phyloP scores from a whole-genome alignment of 2,888 invertebrate genomes.

The Chloroclysta siterata region DNA sequence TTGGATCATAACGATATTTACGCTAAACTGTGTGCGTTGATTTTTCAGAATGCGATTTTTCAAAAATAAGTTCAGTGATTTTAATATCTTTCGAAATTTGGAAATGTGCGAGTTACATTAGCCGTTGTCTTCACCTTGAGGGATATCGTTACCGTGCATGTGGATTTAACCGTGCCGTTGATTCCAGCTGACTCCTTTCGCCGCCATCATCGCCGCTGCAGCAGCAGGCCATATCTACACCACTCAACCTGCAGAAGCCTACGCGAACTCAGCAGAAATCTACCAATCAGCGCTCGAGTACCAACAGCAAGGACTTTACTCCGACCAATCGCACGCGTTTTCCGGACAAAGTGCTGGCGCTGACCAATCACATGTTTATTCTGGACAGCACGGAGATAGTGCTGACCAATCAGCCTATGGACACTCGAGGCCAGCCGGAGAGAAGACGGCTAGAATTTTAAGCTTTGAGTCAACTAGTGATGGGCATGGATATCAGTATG shows the following conservation, averaged over 20 bases:
- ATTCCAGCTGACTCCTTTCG: conserved; percentile 60
- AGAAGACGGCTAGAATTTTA: conserved; percentile 64
- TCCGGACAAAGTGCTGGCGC: conserved; percentile 21
- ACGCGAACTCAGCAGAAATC: conserved; percentile 55
- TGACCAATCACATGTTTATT: conserved; percentile 8
- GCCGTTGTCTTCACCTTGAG: too few relatives aligned
- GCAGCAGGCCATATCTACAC: conserved; percentile 61
- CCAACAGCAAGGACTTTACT: conserved; percentile 57
- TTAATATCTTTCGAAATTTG: too few relatives aligned
- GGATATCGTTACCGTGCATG: too few relatives aligned
- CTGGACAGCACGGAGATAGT: conserved; percentile 9
- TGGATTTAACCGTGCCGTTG: too few relatives aligned
- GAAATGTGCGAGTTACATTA: too few relatives aligned
- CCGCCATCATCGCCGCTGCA: conserved; percentile 62
- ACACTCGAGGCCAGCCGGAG: conserved; percentile 45
- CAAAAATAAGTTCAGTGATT: too few relatives aligned
- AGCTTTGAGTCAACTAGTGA: conserved; percentile 59
- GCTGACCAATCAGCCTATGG: conserved; percentile 33
- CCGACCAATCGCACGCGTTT: conserved; percentile 49
- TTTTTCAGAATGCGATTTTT: too few relatives aligned
- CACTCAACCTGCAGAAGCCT: conserved; percentile 47
- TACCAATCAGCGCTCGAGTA: conserved; percentile 64
- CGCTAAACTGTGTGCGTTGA: too few relatives aligned
- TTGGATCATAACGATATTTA: too few relatives aligned
- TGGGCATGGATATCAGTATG: conserved; percentile 69